Evolutionary conservation across 1,140 invertebrate genomes (phyloP), one percentile per base, ranked within the genome.

Genomic region (Mylabris phalerata): DNA sequence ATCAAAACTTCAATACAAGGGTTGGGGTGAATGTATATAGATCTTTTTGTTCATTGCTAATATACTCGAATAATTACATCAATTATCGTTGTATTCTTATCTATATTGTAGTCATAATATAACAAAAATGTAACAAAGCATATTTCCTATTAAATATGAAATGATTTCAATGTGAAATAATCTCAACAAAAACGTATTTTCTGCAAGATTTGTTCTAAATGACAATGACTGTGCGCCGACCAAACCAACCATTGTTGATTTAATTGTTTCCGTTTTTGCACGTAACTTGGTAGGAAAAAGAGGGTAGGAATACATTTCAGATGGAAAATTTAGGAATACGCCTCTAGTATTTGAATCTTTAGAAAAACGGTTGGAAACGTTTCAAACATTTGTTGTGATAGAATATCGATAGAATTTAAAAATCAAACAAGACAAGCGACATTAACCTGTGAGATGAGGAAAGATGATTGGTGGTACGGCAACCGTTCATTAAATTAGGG

Each of bases 251-350:
- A 72, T 73, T 73, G 71, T 73, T 70, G 67, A 72, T 73, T 72
- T 73, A 73, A 73, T 73, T 73, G 71, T 73, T 73, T 73, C 71
- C 71, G 71, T 70, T 71, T 73, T 71, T 68, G 67, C 67, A 66
- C 65, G 69, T 69, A 59, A 65, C 65, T 65, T 60, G 7, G 59
- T 57, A 55, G 58, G 55, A 54, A 42, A 62, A 67, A 59, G 59
- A 57, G 65, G 65, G 65, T 65, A 54, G 62, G 59, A 67, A 49
- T 51, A 32, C 60, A 59, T 59, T 47, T 42, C 11, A 9, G 4
- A 42, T 42, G 32, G 32, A 32, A 32, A 32, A 32, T 32, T 4
- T 7, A 32, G 32, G 7, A 7, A 5, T 32, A 5, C 32, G 32
- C 32, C 19, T 19, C 19, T 32, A 5, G 7, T 32, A 32, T 5